Percentiles rank a stretch among this genome's conserved stretches.
Evolutionary conservation across 2,888 invertebrate genomes (phyloP).

Genomic region (Byasa hedistus): DNA sequence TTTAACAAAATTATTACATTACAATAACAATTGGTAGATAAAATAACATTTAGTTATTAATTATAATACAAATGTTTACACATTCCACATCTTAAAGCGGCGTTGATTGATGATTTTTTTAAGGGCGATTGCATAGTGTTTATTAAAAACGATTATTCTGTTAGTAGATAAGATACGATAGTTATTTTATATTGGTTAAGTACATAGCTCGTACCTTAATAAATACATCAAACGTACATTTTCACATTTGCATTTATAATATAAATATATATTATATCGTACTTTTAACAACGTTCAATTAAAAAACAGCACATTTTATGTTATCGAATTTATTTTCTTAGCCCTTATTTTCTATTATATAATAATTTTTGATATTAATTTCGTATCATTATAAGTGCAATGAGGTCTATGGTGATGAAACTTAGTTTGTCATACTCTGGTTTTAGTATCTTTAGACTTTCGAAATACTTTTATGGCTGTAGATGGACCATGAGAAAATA

Average conservation of each 20-base stretch:
- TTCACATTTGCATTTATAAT: background rate
- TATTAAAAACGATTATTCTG: background rate
- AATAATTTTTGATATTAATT: too few relatives aligned
- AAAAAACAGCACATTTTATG: too few relatives aligned
- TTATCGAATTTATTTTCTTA: too few relatives aligned
- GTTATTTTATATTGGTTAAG: background rate
- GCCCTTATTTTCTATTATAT: too few relatives aligned
- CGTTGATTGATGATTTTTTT: conserved; percentile 1
- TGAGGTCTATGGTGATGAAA: too few relatives aligned
- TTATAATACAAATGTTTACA: background rate
- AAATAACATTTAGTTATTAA: background rate
- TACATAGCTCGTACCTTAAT: background rate
- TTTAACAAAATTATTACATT: background rate
- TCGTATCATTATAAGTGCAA: too few relatives aligned
- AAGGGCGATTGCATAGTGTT: conserved; percentile 1
- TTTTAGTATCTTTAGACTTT: too few relatives aligned
- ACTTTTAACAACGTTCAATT: background rate
- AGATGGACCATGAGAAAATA: too few relatives aligned
- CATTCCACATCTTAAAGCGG: conserved; percentile 1
- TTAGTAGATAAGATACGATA: background rate
- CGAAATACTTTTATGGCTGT: too few relatives aligned
- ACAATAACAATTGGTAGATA: background rate
- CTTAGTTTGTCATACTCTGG: too few relatives aligned
- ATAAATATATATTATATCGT: background rate
- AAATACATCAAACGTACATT: background rate